Percentiles rank a stretch among this genome's conserved stretches.
Conservation (phyloP, 2,888 invertebrate species). For the Caenorhabditis sp. region DNA sequence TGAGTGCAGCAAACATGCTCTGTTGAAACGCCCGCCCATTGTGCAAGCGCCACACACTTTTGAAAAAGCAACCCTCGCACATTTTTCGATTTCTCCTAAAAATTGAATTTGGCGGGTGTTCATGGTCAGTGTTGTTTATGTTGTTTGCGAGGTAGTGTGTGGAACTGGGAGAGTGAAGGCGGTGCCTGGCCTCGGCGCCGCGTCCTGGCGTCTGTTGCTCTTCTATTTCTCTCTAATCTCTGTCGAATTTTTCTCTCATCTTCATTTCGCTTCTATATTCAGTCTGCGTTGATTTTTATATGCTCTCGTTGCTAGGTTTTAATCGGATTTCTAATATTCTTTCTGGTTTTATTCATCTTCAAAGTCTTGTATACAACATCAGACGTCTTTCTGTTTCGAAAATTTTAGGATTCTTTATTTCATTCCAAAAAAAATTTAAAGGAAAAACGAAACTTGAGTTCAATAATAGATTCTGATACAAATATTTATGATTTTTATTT, state of each 20-base stretch:
- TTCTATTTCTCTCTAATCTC: conserved; percentile 5
- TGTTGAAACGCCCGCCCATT: not conserved
- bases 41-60: conserved; percentile 15
- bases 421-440: no score
- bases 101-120: not conserved
- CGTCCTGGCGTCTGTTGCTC: not conserved
- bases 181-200: conserved; percentile 6
- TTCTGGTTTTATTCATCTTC: not conserved
- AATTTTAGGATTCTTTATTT: no score
- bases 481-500: no score
- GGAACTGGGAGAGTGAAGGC: not conserved
- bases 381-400: not conserved
- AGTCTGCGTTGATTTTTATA: not conserved
- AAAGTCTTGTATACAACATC: not conserved
- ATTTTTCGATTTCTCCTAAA: conserved; percentile 9
- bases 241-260: not conserved
- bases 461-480: no score
- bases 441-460: no score
- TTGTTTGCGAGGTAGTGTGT: not conserved
- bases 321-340: not conserved
- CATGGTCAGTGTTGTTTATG: not conserved
- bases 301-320: conserved; percentile 4
- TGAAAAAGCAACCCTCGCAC: conserved; percentile 15
- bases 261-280: not conserved
- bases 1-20: conserved; percentile 13